A percentile compares a stretch with the other conserved stretches of the same genome.
Evolutionary conservation across 2,113 vertebrate species (phyloP).

Genomic region (Etheostoma cragini): DNA sequence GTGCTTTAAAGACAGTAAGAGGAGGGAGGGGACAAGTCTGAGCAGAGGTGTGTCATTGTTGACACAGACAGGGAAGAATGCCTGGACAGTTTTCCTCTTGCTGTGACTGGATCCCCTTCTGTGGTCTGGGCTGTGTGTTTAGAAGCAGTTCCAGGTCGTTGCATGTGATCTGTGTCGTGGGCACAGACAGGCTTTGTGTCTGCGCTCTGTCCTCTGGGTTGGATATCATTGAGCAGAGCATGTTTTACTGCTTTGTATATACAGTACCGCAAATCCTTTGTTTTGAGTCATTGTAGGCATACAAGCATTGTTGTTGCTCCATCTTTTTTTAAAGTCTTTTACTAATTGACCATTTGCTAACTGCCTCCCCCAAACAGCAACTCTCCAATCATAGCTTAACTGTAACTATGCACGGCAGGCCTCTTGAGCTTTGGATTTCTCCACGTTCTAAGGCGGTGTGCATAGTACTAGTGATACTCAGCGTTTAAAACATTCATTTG

Average conservation of each 20-base stretch:
- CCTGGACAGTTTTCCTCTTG: conserved; percentile 69
- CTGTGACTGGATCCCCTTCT: conserved; percentile 75
- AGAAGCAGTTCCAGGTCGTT: conserved; percentile 73
- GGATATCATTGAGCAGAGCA: conserved; percentile 62
- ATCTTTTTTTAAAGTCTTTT: conserved; percentile 29
- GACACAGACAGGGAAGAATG: conserved; percentile 76
- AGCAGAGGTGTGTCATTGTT: conserved; percentile 79
- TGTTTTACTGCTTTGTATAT: conserved; percentile 48
- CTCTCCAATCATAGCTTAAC: conserved; percentile 26
- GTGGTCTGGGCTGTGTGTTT: conserved; percentile 70
- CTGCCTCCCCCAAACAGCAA: not conserved
- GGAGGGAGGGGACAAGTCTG: conserved; percentile 40
- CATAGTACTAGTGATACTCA: not conserved
- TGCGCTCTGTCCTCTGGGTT: conserved; percentile 61
- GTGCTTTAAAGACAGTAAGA: conserved; percentile 45
- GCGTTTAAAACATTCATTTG: not conserved
- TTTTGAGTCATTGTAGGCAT: conserved; percentile 31
- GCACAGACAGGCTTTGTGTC: conserved; percentile 64
- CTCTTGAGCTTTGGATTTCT: conserved; percentile 1
- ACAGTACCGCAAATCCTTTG: conserved; percentile 47
- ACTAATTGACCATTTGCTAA: conserved; percentile 11
- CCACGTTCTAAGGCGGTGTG: not conserved
- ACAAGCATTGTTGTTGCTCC: conserved; percentile 6
- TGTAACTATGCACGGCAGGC: not conserved
- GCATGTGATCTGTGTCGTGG: conserved; percentile 66